Evolutionary conservation across 2,888 invertebrate species (phyloP).

Genomic region (Rotaria socialis): DNA sequence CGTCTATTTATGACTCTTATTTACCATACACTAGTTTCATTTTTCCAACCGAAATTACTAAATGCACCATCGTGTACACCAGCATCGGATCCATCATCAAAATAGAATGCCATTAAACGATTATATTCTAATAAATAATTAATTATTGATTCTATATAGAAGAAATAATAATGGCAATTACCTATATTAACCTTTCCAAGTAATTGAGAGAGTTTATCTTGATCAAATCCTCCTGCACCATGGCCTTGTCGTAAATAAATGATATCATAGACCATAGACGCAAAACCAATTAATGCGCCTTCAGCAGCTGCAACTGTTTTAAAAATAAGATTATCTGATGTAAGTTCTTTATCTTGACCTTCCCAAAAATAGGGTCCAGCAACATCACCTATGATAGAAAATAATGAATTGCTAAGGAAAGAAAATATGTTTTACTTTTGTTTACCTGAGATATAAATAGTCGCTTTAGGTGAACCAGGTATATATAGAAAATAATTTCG

Average conservation of each 20-base stretch:
- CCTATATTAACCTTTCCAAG: background rate
- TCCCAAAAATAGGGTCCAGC: constrained; percentile 61
- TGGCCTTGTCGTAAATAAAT: constrained; percentile 73
- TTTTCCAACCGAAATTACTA: constrained; percentile 24
- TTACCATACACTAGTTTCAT: constrained; percentile 38
- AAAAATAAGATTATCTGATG: constrained; percentile 29
- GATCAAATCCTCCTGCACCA: constrained; percentile 20
- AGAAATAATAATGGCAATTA: background rate
- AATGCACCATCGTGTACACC: constrained; percentile 61
- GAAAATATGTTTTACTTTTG: background rate
- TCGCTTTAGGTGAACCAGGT: constrained; percentile 78
- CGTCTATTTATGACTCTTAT: no score
- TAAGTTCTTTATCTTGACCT: background rate
- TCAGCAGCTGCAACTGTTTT: constrained; percentile 66
- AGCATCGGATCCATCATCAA: background rate
- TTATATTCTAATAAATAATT: background rate
- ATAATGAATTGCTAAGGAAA: constrained; percentile 44
- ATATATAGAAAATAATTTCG: constrained; percentile 84
- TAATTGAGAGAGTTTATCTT: background rate
- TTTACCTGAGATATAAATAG: background rate
- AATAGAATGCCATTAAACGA: constrained; percentile 32
- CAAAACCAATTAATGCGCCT: constrained; percentile 92
- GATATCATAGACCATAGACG: constrained; percentile 83
- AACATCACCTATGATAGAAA: constrained; percentile 63
- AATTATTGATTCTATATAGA: background rate